Evolutionary conservation across 2,888 invertebrate species (phyloP).

Genomic region (Dusona sp.): DNA sequence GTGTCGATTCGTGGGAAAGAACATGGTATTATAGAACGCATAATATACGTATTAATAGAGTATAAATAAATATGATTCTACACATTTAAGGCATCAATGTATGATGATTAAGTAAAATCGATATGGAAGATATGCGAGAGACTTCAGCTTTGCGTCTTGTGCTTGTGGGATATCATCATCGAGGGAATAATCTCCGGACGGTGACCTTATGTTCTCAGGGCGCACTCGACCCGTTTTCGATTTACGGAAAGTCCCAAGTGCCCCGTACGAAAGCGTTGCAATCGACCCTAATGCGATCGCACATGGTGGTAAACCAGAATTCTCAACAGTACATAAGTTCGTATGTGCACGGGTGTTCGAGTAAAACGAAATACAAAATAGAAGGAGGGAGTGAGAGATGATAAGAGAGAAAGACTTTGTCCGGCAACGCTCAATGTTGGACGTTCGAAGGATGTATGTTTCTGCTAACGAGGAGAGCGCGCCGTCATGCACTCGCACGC

Average conservation of each 20-base stretch:
- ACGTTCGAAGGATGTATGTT: slow-evolving; percentile 72
- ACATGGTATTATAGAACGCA: not conserved
- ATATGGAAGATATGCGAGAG: slow-evolving; percentile 40
- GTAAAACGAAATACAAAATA: not conserved
- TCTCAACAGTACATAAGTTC: not conserved
- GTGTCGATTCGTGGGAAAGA: not conserved
- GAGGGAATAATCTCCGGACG: slow-evolving; percentile 64
- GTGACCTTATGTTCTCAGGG: slow-evolving; percentile 68
- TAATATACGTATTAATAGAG: not conserved
- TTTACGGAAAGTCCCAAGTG: slow-evolving; percentile 71
- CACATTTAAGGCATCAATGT: not conserved
- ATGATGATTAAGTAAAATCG: slow-evolving; percentile 52
- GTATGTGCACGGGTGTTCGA: slow-evolving; percentile 11
- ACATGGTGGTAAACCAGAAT: slow-evolving; percentile 45
- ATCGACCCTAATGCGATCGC: slow-evolving; percentile 67
- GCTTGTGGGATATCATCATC: slow-evolving; percentile 52
- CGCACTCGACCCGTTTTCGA: slow-evolving; percentile 71
- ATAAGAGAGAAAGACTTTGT: slow-evolving; percentile 67
- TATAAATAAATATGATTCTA: not conserved
- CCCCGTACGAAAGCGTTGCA: slow-evolving; percentile 63
- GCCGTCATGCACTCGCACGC: slow-evolving; percentile 59
- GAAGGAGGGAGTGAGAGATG: slow-evolving; percentile 53
- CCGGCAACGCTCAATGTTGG: slow-evolving; percentile 57
- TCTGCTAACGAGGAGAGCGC: slow-evolving; percentile 72
- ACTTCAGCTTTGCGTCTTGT: not conserved